phyloP scores from a whole-genome alignment of 2,797 vertebrate genomes.

The Tangara arthus region DNA sequence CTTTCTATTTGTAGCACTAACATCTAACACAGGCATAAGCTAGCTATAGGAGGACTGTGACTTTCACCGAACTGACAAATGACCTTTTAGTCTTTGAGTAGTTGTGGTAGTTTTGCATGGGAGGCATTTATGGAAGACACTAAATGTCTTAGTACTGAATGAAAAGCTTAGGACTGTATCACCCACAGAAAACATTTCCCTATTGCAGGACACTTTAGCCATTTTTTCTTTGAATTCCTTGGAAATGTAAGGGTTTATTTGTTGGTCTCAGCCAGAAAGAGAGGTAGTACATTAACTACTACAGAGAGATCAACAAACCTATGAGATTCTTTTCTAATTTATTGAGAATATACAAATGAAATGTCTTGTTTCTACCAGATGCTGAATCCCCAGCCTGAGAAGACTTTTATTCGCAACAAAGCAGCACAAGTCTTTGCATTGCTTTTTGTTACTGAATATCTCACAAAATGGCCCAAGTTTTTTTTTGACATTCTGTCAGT shows the following conservation, averaged over 20 bases:
- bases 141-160: background rate
- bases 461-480: slow-evolving; percentile 96
- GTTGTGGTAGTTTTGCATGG: background rate
- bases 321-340: background rate
- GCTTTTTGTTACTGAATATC: slow-evolving; percentile 93
- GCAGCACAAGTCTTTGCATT: slow-evolving; percentile 95
- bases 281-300: background rate
- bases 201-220: background rate
- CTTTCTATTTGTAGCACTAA: background rate
- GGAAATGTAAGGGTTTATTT: background rate
- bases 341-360: background rate
- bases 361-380: slow-evolving; percentile 77
- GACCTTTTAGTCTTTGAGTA: background rate
- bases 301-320: background rate
- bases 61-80: background rate
- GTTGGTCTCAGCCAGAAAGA: background rate
- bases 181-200: background rate
- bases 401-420: slow-evolving; percentile 97
- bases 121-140: background rate
- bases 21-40: background rate
- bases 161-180: background rate
- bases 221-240: background rate
- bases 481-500: slow-evolving; percentile 95
- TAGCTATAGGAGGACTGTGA: background rate
- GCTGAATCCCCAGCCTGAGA: slow-evolving; percentile 88